Evolutionary conservation across 1,140 invertebrate genomes (phyloP).

Genomic region (Drosophila nebulosa): DNA sequence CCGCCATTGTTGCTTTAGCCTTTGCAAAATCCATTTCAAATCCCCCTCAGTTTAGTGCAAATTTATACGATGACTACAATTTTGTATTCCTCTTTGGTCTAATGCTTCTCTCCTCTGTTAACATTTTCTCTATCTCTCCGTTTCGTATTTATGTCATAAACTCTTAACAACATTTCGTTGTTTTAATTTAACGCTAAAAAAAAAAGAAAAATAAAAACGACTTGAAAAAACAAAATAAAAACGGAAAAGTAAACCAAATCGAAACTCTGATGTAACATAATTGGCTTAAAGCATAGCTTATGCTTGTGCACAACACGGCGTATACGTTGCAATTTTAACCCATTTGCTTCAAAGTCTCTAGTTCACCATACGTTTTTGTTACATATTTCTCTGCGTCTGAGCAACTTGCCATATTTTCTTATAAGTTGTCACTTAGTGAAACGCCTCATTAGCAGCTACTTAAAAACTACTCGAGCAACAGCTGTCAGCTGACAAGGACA

Average conservation of each 20-base stretch:
- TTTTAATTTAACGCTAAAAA: slow-evolving; percentile 68
- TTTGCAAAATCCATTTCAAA: slow-evolving; percentile 70
- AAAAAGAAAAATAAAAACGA: slow-evolving; percentile 13
- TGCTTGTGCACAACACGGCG: slow-evolving; percentile 21
- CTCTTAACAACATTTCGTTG: slow-evolving; percentile 40
- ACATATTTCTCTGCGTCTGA: background rate
- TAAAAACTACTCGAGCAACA: slow-evolving; percentile 74
- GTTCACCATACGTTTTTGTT: background rate
- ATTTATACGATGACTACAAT: slow-evolving; percentile 62
- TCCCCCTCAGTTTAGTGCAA: slow-evolving; percentile 72
- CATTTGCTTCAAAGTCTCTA: slow-evolving; percentile 9
- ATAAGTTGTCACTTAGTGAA: slow-evolving; percentile 34
- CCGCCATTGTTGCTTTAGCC: slow-evolving; percentile 65
- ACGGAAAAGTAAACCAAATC: background rate
- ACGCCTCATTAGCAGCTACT: slow-evolving; percentile 72
- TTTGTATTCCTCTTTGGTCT: slow-evolving; percentile 13
- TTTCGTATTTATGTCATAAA: slow-evolving; percentile 43
- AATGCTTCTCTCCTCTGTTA: background rate
- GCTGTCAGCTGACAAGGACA: slow-evolving; percentile 48
- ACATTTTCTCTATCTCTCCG: slow-evolving; percentile 16
- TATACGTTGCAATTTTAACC: slow-evolving; percentile 66
- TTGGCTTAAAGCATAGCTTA: slow-evolving; percentile 28
- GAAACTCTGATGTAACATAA: slow-evolving; percentile 48
- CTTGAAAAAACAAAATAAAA: slow-evolving; percentile 8
- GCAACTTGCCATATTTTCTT: background rate